A percentile compares a stretch with the other conserved stretches of the same genome.
phyloP scores from a whole-genome alignment of 1,140 invertebrate species.

The Ruditapes philippinarum region DNA sequence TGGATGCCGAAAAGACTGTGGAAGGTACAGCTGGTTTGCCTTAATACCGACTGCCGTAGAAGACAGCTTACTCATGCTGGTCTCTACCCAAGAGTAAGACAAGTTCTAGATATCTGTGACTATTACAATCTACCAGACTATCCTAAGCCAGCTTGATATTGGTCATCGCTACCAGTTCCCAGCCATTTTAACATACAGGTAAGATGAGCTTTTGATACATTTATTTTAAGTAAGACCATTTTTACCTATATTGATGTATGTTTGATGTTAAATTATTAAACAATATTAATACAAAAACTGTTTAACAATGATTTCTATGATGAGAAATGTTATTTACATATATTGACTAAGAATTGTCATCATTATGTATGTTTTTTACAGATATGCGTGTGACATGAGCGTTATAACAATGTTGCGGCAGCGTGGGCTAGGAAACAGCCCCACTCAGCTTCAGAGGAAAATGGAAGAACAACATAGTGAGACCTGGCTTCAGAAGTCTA shows the following conservation, averaged over 20 bases:
- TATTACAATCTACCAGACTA: not conserved
- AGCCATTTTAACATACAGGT: constrained; percentile 6
- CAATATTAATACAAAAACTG: too few relatives aligned
- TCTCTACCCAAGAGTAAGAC: not conserved
- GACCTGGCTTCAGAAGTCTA: not conserved
- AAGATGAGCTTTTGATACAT: too few relatives aligned
- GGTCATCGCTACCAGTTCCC: constrained; percentile 13
- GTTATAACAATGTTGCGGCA: constrained; percentile 11
- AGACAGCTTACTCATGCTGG: not conserved
- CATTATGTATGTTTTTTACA: too few relatives aligned
- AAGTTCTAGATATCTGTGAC: not conserved
- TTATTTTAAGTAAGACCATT: too few relatives aligned
- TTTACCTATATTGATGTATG: too few relatives aligned
- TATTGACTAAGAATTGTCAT: too few relatives aligned
- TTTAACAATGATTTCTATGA: too few relatives aligned
- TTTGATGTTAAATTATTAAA: too few relatives aligned
- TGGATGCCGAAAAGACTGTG: constrained; percentile 3
- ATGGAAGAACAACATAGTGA: constrained; percentile 7
- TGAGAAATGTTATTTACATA: too few relatives aligned
- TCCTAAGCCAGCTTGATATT: constrained; percentile 16
- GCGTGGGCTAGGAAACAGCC: constrained; percentile 49
- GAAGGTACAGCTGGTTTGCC: not conserved
- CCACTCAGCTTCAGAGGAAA: not conserved
- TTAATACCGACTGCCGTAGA: not conserved
- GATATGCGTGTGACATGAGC: constrained; percentile 11